These are phyloP conservation scores for Rhegmatorhina hoffmannsi DNA, from an alignment of 2,113 vertebrate genomes.

Conservation along the genomic window DNA sequence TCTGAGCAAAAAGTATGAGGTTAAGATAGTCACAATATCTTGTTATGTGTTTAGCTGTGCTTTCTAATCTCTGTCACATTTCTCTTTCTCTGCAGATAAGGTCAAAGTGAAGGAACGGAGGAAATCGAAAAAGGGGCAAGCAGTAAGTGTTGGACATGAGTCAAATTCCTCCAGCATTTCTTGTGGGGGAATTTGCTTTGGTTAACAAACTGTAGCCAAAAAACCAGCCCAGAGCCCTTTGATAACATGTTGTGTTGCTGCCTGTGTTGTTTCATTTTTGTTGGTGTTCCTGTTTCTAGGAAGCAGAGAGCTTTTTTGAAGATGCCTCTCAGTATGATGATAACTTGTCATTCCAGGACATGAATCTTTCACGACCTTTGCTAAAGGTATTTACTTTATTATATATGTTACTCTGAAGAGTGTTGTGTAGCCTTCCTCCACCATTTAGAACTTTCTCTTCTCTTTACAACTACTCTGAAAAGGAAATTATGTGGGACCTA, in stretches of 20 bases:
- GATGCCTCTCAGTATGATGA: slow-evolving; percentile 91
- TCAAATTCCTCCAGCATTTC: background rate
- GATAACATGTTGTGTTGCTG: background rate
- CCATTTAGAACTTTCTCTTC: background rate
- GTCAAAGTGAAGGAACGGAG: slow-evolving; percentile 85
- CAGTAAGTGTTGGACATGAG: background rate
- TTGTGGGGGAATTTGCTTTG: background rate
- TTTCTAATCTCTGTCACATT: background rate
- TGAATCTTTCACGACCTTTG: slow-evolving; percentile 96
- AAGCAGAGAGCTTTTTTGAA: slow-evolving; percentile 82
- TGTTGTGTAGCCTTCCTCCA: background rate
- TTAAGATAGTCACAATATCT: background rate
- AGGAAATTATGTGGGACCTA: background rate
- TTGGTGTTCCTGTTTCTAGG: slow-evolving; percentile 67
- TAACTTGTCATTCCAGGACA: slow-evolving; percentile 88
- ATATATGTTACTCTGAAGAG: background rate
- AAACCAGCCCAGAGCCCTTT: background rate
- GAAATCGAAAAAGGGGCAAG: slow-evolving; percentile 76
- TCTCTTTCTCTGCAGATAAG: slow-evolving; percentile 76
- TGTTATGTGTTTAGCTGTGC: background rate
- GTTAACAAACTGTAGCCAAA: background rate
- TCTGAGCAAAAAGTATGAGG: background rate
- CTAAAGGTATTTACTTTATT: slow-evolving; percentile 83
- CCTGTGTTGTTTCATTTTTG: background rate
- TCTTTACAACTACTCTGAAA: background rate